Evolutionary conservation across 2,888 invertebrate species (phyloP).

Genomic region (Lepidochrysops patricia): DNA sequence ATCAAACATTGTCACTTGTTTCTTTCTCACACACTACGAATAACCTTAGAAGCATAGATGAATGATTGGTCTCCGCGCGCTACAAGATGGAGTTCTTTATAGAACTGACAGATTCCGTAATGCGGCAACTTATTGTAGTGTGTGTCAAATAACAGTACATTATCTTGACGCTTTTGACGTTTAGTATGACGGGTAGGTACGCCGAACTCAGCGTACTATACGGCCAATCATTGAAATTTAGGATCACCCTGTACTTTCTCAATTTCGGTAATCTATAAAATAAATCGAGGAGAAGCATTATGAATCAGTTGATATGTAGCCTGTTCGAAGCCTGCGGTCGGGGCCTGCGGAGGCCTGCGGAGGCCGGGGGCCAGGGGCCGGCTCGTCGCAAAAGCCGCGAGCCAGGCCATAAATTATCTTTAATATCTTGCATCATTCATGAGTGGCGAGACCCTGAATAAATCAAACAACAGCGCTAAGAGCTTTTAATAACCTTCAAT

Average conservation of each 20-base stretch:
- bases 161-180: too few species aligned
- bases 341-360: not conserved
- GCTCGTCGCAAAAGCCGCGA: not conserved
- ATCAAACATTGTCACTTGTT: not conserved
- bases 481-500: constrained; percentile 7
- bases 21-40: too few species aligned
- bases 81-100: too few species aligned
- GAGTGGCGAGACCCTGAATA: not conserved
- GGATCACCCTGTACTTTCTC: not conserved
- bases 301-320: constrained; percentile 1
- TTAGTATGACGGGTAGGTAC: too few species aligned
- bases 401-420: constrained; percentile 5
- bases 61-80: too few species aligned
- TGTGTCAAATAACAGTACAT: too few species aligned
- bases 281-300: not conserved
- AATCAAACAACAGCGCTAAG: constrained; percentile 4
- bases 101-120: too few species aligned
- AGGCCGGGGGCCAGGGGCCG: not conserved
- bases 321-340: not conserved
- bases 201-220: too few species aligned
- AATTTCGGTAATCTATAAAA: not conserved
- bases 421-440: constrained; percentile 10
- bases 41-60: too few species aligned
- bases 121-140: too few species aligned
- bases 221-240: too few species aligned